Evolutionary conservation across 1,140 invertebrate genomes (phyloP).

Genomic region (Caenorhabditis remanei): DNA sequence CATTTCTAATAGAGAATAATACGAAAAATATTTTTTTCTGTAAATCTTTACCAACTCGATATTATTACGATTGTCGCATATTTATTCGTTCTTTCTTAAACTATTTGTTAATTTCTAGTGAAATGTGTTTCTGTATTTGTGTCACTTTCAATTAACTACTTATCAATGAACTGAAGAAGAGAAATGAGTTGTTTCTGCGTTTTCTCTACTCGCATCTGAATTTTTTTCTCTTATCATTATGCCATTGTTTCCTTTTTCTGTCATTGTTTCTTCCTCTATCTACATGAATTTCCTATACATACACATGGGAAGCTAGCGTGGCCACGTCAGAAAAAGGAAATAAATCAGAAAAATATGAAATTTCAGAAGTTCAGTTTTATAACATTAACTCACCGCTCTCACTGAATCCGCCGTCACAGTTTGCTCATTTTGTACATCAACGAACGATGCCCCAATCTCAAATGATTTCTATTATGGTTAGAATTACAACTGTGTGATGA

Average conservation of each 20-base stretch:
- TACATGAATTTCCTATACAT: constrained; percentile 10
- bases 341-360: not conserved
- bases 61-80: no score
- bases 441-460: constrained; percentile 18
- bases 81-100: no score
- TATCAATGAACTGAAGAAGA: constrained; percentile 6
- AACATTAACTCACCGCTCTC: not conserved
- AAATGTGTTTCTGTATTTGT: not conserved
- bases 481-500: not conserved
- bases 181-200: not conserved
- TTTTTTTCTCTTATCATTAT: constrained; percentile 18
- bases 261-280: not conserved
- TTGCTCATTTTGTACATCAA: constrained; percentile 1
- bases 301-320: constrained; percentile 20
- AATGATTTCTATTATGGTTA: not conserved
- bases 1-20: no score
- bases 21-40: no score
- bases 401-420: not conserved
- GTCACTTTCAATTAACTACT: constrained; percentile 25
- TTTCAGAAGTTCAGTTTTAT: not conserved
- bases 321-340: constrained; percentile 4
- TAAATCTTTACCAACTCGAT: no score
- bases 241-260: not conserved
- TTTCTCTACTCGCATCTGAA: not conserved
- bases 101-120: not conserved